A percentile compares a stretch with the other conserved stretches of the same genome.
Conservation (phyloP, 2,113 vertebrate genomes). For the Gobius niger region DNA sequence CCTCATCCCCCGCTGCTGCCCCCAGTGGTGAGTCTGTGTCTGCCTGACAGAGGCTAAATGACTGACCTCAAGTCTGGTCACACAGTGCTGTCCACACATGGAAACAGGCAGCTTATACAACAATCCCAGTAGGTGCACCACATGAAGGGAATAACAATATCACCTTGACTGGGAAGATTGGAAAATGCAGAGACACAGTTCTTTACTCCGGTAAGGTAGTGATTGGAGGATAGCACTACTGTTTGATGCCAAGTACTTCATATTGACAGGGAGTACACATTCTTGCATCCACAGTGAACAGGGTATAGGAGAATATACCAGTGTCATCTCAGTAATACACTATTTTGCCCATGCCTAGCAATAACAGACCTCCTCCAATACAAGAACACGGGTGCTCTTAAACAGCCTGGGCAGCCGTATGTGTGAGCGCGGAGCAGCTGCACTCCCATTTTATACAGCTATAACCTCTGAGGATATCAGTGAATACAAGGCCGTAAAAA, state of each 20-base stretch:
- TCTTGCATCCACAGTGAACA: neutral
- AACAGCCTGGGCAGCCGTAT: constrained; percentile 38
- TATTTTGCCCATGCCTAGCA: constrained; percentile 18
- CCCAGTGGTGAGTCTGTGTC: constrained; percentile 20
- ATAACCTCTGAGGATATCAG: constrained; percentile 59
- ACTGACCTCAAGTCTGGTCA: constrained; percentile 56
- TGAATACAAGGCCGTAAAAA: constrained; percentile 62
- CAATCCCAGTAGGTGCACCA: constrained; percentile 8
- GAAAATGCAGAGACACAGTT: neutral
- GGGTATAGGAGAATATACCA: constrained; percentile 11
- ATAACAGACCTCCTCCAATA: constrained; percentile 26
- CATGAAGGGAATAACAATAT: constrained; percentile 4
- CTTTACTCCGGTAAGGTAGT: no score
- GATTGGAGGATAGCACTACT: no score
- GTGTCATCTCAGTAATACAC: constrained; percentile 26
- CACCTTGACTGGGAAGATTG: neutral
- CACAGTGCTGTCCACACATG: constrained; percentile 43
- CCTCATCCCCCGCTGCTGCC: constrained; percentile 14
- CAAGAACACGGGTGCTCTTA: constrained; percentile 44
- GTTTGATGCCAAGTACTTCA: no score
- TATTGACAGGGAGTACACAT: neutral
- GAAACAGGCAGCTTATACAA: constrained; percentile 24
- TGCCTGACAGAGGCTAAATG: constrained; percentile 48
- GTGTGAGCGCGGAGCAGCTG: constrained; percentile 47
- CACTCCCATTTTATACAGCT: constrained; percentile 54